phyloP scores from a whole-genome alignment of 2,113 vertebrate genomes.

The Delphinapterus leucas region DNA sequence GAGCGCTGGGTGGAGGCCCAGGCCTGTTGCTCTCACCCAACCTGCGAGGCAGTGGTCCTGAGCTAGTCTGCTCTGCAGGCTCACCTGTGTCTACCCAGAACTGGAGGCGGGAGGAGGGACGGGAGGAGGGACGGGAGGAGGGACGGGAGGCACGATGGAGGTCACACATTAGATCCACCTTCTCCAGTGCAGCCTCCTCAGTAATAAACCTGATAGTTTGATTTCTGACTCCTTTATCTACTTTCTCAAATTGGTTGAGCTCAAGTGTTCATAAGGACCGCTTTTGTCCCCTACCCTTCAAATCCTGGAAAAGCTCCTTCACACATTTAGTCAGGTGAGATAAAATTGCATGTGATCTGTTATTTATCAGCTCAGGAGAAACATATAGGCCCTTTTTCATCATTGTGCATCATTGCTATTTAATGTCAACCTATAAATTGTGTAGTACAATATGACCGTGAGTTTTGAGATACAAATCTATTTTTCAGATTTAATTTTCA shows the following conservation, averaged over 20 bases:
- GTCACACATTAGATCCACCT: background rate
- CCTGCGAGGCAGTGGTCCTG: background rate
- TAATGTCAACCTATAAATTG: background rate
- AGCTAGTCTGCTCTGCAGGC: background rate
- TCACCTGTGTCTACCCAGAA: background rate
- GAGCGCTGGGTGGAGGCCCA: background rate
- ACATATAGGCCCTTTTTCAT: background rate
- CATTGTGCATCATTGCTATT: background rate
- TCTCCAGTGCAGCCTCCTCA: background rate
- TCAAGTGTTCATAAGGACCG: background rate
- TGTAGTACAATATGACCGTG: background rate
- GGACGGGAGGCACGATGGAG: rapidly evolving
- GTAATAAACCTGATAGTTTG: background rate
- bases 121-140: too few relatives aligned
- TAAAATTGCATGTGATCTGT: background rate
- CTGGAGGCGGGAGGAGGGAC: background rate
- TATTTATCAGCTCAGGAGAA: background rate
- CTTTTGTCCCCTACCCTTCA: background rate
- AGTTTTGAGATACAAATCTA: background rate
- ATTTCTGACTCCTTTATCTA: background rate
- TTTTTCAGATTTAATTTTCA: background rate
- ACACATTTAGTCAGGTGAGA: background rate
- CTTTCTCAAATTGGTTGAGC: background rate
- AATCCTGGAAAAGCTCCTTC: background rate
- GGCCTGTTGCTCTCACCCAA: too few relatives aligned